Base-by-base conservation (phyloP, 2,113 vertebrate genomes). In the Hypomesus transpacificus region DNA sequence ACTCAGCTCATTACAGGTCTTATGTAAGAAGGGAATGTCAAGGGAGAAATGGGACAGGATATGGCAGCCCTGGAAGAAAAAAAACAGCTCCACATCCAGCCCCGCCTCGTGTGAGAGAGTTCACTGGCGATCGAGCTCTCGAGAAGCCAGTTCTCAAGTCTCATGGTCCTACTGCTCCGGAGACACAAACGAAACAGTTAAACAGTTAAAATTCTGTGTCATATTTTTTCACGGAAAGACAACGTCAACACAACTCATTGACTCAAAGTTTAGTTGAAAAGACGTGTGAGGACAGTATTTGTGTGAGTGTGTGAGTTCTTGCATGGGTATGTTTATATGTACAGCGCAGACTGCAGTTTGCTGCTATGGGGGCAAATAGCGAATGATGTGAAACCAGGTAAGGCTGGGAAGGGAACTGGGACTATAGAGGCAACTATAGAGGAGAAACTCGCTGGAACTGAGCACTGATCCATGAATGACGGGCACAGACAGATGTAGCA, bases 1-100 rank as follows among this genome's bases (percentile, higher is more conserved):
- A 87, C 88, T 91, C 89, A 87, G 90, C 91, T 90, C 89, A 91
- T 91, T 91, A 87, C 81, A 84, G 83, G 67, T 77, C 86, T 93
- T 93, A 91, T 85, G 88, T 91, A 92, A 92, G 79, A 75, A 85
- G 77, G 84, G 87, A 89, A 89, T 89, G 80, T 87, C 67, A 80
- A 69, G 74, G 64, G 82, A 14, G 88, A 90, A 91, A 87, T 87
- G 85, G 88, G 84, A 84, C 86, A 83, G 85, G 88, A 84, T 88
- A 87, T 85, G 87, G 82, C 82, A 89, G 81, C 76, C 78, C 72
- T 66, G 68, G 68, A 75, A 78, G 75, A 70, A 28, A 84, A 87
- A 82, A 74, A 80, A 81, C 65, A 74, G 68, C 60, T 69, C 24
- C 21, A 3, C 69, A 56, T 46, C 39, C 39, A 46, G 39, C 9